Conservation (phyloP, 2,888 invertebrate genomes). For the Ceraclea dissimilis region DNA sequence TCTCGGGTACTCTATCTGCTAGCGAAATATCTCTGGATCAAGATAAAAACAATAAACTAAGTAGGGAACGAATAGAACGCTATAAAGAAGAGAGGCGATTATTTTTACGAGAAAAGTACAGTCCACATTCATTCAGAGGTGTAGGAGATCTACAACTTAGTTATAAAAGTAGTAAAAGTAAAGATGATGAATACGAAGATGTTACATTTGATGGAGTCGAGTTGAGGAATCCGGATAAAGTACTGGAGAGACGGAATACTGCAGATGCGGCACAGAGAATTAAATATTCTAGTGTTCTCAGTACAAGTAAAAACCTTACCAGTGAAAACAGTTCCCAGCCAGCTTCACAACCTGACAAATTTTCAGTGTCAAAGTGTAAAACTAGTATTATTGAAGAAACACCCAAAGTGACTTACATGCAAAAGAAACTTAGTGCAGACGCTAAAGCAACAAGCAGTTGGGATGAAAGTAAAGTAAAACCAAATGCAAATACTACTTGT, state of each 20-base stretch:
- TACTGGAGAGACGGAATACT: constrained; percentile 43
- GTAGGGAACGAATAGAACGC: constrained; percentile 78
- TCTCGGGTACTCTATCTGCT: constrained; percentile 22
- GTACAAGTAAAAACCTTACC: neutral
- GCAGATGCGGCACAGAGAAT: constrained; percentile 42
- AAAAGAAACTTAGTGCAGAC: constrained; percentile 21
- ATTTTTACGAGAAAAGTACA: constrained; percentile 78
- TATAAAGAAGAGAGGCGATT: constrained; percentile 86
- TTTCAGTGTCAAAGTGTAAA: neutral
- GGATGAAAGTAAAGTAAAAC: neutral
- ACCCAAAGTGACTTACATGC: constrained; percentile 16
- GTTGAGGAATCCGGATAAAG: constrained; percentile 20
- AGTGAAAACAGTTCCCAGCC: neutral
- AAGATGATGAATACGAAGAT: constrained; percentile 20
- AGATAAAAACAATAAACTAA: constrained; percentile 51
- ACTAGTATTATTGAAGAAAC: neutral
- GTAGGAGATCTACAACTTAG: constrained; percentile 45
- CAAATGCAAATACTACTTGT: neutral
- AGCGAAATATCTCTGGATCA: constrained; percentile 3
- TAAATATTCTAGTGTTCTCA: constrained; percentile 16
- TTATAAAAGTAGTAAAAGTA: constrained; percentile 30
- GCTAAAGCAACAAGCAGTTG: neutral
- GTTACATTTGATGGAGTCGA: constrained; percentile 28
- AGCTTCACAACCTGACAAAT: neutral
- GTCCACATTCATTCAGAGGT: constrained; percentile 71